A percentile compares a stretch with the other conserved stretches of the same genome.
phyloP scores from a whole-genome alignment of 2,113 vertebrate genomes.

The Corvus moneduloides region DNA sequence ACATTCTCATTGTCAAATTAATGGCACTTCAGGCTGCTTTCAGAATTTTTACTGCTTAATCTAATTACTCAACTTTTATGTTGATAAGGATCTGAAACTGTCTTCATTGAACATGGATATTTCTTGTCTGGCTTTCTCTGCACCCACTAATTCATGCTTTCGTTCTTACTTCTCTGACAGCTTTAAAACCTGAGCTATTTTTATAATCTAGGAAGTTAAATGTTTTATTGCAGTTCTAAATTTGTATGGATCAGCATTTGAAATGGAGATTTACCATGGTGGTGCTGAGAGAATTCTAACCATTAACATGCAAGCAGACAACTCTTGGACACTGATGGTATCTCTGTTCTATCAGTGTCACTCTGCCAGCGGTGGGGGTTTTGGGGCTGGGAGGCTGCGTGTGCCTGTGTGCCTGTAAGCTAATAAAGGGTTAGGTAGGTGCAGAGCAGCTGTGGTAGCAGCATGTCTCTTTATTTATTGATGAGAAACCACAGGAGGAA shows the following conservation, averaged over 20 bases:
- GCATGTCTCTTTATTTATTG: conserved; percentile 76
- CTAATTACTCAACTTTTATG: neutral
- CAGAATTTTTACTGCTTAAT: neutral
- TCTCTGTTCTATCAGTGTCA: neutral
- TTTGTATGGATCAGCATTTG: neutral
- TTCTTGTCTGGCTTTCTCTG: neutral
- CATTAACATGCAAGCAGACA: neutral
- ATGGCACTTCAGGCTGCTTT: neutral
- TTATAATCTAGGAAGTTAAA: neutral
- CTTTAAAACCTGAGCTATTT: neutral
- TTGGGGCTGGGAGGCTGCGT: neutral
- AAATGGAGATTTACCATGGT: neutral
- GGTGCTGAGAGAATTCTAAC: neutral
- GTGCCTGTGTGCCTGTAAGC: neutral
- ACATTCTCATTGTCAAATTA: neutral
- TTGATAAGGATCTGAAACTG: neutral
- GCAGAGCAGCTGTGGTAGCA: conserved; percentile 67
- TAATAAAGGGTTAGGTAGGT: conserved; percentile 61
- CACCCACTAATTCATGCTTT: neutral
- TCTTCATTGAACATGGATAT: neutral
- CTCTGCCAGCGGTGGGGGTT: neutral
- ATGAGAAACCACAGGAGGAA: conserved; percentile 68
- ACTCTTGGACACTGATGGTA: neutral
- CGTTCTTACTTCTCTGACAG: neutral
- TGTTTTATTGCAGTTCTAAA: neutral